Evolutionary conservation across 2,888 invertebrate genomes (phyloP).

Genomic region (Tipula confusa): DNA sequence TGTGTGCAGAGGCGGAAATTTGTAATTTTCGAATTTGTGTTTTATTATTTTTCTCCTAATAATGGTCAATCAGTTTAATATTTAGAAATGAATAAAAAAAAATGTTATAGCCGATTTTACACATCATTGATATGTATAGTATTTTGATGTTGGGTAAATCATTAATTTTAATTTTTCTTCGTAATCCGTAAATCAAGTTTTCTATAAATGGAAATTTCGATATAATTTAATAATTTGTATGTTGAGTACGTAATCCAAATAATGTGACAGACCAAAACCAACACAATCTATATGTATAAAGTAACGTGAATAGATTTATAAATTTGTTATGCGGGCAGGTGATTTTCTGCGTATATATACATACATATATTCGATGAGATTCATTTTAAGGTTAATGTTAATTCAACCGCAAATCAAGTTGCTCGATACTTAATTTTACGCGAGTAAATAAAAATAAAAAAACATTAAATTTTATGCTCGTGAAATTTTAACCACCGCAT

Average conservation of each 20-base stretch:
- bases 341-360: not conserved
- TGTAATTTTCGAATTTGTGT: not conserved
- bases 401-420: not conserved
- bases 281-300: not conserved
- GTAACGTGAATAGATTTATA: not conserved
- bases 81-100: not conserved
- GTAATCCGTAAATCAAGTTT: not conserved
- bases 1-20: not conserved
- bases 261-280: not conserved
- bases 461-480: not conserved
- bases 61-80: slow-evolving; percentile 13
- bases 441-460: not conserved
- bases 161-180: not conserved
- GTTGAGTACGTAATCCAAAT: not conserved
- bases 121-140: not conserved
- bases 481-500: not conserved
- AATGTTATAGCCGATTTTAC: not conserved
- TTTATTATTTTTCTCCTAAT: not conserved
- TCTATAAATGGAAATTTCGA: slow-evolving; percentile 12
- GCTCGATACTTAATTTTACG: not conserved
- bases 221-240: not conserved
- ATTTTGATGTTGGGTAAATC: not conserved
- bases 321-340: not conserved
- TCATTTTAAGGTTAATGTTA: not conserved
- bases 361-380: not conserved